These are phyloP conservation scores for Uloborus plumipes DNA, from an alignment of 2,888 invertebrate genomes.

Conservation along the genomic window DNA sequence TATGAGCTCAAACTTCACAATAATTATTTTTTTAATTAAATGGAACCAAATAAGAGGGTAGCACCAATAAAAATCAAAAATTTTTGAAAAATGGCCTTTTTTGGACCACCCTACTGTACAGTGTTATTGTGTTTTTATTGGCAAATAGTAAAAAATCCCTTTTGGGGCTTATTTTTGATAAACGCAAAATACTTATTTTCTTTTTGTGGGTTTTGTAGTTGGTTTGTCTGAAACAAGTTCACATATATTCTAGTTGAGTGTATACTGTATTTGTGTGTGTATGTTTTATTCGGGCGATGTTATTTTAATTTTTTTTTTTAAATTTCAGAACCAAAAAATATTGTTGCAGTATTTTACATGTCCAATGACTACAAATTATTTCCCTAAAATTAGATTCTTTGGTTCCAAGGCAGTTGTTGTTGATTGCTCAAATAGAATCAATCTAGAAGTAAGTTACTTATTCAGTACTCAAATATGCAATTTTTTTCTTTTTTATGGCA, in stretches of 20 bases:
- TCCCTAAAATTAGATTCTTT: constrained; percentile 51
- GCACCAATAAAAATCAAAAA: too few species aligned
- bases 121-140: too few species aligned
- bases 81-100: too few species aligned
- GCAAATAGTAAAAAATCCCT: too few species aligned
- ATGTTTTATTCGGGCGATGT: background rate
- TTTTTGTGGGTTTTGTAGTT: background rate
- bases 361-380: constrained; percentile 60
- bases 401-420: constrained; percentile 13
- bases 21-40: too few species aligned
- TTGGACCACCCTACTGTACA: too few species aligned
- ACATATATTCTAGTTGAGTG: background rate
- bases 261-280: constrained; percentile 8
- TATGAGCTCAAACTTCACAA: too few species aligned
- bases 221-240: background rate
- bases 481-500: too few species aligned
- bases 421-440: constrained; percentile 46
- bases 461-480: too few species aligned
- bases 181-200: too few species aligned
- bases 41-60: too few species aligned
- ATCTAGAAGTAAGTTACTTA: constrained; percentile 28
- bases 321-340: constrained; percentile 22
- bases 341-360: constrained; percentile 56
- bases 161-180: too few species aligned
- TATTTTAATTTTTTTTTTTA: background rate